Conservation (phyloP, 2,888 invertebrate species). For the Leptogaster cylindrica region DNA sequence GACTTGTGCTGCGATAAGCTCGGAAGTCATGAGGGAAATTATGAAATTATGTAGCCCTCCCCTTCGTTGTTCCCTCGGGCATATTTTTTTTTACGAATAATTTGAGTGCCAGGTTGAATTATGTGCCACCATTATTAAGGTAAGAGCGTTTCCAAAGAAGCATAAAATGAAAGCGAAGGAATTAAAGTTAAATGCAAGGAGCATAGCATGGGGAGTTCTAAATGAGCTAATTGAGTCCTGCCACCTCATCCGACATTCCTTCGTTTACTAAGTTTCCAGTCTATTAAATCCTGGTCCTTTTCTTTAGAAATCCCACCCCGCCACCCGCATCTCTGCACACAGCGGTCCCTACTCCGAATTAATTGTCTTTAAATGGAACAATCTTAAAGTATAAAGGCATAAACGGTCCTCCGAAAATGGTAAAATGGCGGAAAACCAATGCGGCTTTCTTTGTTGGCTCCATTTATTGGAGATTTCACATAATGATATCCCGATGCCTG, state of each 20-base stretch:
- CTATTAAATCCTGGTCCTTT: conserved; percentile 50
- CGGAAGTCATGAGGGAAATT: conserved; percentile 41
- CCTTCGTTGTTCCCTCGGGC: too few relatives aligned
- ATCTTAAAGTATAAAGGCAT: not conserved
- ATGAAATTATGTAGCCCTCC: conserved; percentile 30
- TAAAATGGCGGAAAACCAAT: conserved; percentile 46
- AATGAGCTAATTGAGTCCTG: conserved; percentile 49
- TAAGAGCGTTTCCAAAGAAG: not conserved
- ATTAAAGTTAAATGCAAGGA: conserved; percentile 11
- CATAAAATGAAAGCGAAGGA: conserved; percentile 8
- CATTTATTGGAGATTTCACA: conserved; percentile 41
- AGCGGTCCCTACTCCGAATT: conserved; percentile 32
- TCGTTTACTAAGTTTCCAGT: conserved; percentile 51
- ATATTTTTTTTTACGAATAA: conserved; percentile 31
- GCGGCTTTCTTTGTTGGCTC: conserved; percentile 42
- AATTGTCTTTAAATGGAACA: conserved; percentile 28
- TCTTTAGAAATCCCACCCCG: conserved; percentile 44
- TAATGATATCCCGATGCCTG: conserved; percentile 40
- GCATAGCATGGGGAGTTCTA: conserved; percentile 29
- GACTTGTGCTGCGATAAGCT: conserved; percentile 21
- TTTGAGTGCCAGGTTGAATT: conserved; percentile 14
- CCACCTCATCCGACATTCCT: conserved; percentile 47
- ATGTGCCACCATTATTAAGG: not conserved
- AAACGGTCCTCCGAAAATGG: conserved; percentile 4
- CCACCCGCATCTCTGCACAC: conserved; percentile 42